Evolutionary conservation across 1,140 invertebrate species (phyloP), one percentile per base, ranked within the genome.

Genomic region (Magallana ariakensis): DNA sequence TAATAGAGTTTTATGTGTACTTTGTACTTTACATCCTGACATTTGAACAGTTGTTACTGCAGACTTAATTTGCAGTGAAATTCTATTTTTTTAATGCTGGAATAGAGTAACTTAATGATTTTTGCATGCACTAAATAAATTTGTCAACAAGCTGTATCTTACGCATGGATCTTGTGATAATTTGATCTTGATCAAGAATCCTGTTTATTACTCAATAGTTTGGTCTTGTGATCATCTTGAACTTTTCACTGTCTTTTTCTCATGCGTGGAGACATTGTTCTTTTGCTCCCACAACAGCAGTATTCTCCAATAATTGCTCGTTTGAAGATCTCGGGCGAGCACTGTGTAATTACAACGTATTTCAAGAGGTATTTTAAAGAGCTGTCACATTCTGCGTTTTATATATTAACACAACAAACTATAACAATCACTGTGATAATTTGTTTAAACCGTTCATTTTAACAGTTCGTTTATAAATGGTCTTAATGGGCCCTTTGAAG

Each of bases 381-480:
- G 22, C 66, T 70, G 26, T 70, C 66, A 70, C 66, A 70, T 70
- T 70, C 22, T 11, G 33, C 26, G 26, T 22, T 19, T 22, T 33
- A 46, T 19, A 22, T 33, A 13, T 19, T 70, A 26, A 70, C 66
- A 70, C 22, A 70, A 26, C 66, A 19, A 19, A 9, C 11, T 13
- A 19, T 70, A 70, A 70, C 66, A 70, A 70, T 70, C 66, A 26
- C 66, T 13, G 66, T 26, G 66, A 70, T 70, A 70, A 70, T 70
- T 70, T 26, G 22, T 26, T 13, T 70, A 70, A 33, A 70, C 11
- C 66, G 66, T 70, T 70, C 66, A 70, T 70, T 70, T 70, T 70
- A 70, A 26, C 66, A 26, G 66, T 19, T 33, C 66, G 66, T 70
- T 26, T 26, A 70, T 13, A 70, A 11, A 70, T 26, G 22, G 66